These are phyloP conservation scores for Oenanthe oenanthe DNA, from an alignment of 2,113 vertebrate species.

Conservation along the genomic window DNA sequence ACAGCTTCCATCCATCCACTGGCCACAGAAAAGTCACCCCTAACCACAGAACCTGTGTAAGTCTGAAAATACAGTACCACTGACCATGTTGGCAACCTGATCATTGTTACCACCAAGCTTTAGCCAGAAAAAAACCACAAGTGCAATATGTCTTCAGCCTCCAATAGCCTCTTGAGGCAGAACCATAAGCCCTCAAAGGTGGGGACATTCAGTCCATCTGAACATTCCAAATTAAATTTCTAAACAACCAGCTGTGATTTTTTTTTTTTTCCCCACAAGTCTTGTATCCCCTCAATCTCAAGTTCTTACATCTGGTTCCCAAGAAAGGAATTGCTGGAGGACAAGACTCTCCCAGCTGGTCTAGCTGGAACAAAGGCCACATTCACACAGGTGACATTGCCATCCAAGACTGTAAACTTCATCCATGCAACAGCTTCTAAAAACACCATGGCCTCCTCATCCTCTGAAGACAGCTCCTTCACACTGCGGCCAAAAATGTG, in stretches of 20 bases:
- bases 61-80: not conserved
- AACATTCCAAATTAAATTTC: not conserved
- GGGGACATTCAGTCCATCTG: not conserved
- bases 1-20: not conserved
- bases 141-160: not conserved
- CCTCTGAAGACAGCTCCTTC: not conserved
- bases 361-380: not conserved
- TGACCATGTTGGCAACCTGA: fast-evolving
- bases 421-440: not conserved
- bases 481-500: not conserved
- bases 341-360: not conserved
- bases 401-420: not conserved
- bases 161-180: not conserved
- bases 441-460: not conserved
- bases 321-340: not conserved
- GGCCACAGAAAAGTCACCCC: not conserved
- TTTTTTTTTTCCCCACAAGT: not conserved
- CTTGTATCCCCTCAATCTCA: fast-evolving
- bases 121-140: not conserved
- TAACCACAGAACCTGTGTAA: not conserved
- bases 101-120: not conserved
- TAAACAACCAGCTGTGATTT: not conserved
- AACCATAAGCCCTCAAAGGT: not conserved
- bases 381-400: not conserved
- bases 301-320: not conserved